phyloP scores from a whole-genome alignment of 2,797 vertebrate genomes.

The Erithacus rubecula region DNA sequence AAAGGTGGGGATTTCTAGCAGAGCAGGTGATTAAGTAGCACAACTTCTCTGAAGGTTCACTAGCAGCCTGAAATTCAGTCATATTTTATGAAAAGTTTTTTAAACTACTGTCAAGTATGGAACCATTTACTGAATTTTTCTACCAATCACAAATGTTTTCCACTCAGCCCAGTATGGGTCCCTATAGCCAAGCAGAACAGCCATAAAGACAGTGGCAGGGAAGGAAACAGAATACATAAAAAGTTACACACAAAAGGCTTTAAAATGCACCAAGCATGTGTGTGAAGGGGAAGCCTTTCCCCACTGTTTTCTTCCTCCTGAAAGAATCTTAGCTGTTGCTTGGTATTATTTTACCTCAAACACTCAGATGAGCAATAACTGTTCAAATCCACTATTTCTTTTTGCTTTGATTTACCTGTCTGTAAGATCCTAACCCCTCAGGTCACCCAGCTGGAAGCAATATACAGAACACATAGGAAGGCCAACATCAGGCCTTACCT shows the following conservation, averaged over 20 bases:
- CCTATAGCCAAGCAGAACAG: neutral
- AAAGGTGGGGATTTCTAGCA: neutral
- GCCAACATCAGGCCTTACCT: neutral
- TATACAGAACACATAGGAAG: neutral
- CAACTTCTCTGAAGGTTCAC: neutral
- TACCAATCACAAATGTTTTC: neutral
- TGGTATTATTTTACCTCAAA: neutral
- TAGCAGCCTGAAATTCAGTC: neutral
- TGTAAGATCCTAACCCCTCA: neutral
- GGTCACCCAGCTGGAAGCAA: neutral
- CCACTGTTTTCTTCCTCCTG: neutral
- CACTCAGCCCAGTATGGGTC: neutral
- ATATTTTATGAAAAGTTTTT: neutral
- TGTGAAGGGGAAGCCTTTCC: neutral
- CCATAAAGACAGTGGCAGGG: neutral
- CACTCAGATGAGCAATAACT: neutral
- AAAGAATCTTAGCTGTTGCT: neutral
- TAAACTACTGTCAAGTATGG: neutral
- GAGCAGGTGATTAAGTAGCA: neutral
- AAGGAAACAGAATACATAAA: neutral
- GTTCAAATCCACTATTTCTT: neutral
- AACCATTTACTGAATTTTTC: neutral
- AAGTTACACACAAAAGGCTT: neutral
- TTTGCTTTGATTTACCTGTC: neutral
- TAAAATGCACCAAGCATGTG: neutral